These are phyloP conservation scores for Zosterops pallidus DNA, from an alignment of 2,113 vertebrate genomes.

Conservation along the genomic window DNA sequence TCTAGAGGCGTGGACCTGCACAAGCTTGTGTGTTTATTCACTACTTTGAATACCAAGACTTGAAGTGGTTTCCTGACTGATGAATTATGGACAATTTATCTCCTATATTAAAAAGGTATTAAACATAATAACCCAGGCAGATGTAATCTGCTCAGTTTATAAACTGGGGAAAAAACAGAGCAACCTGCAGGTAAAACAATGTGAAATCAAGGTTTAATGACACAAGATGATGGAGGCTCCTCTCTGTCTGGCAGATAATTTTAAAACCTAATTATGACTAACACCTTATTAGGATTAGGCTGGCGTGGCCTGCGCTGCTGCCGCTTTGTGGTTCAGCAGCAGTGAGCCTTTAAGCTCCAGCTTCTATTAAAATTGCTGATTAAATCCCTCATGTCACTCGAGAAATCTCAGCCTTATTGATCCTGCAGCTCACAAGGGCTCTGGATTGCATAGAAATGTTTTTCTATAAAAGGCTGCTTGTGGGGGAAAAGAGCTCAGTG, in stretches of 20 bases:
- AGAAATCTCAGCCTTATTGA: neutral
- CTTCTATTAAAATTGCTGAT: slow-evolving; percentile 1
- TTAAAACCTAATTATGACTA: slow-evolving; percentile 20
- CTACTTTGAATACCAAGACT: neutral
- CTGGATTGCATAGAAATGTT: neutral
- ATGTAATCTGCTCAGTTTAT: neutral
- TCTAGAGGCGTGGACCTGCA: neutral
- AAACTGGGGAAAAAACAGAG: neutral
- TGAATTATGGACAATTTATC: neutral
- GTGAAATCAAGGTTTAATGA: neutral
- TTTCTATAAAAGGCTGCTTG: neutral
- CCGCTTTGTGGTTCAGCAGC: neutral
- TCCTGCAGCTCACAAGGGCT: neutral
- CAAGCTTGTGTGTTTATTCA: neutral
- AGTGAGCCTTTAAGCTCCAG: neutral
- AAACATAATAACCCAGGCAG: neutral
- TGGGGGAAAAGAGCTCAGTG: neutral
- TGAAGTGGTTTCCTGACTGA: neutral
- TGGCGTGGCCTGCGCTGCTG: neutral
- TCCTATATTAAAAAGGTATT: neutral
- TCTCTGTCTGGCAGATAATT: slow-evolving; percentile 1
- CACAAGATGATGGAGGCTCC: neutral
- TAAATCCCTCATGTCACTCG: neutral
- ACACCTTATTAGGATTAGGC: slow-evolving; percentile 14
- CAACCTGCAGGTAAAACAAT: neutral